Base-by-base conservation (phyloP, 1,140 invertebrate species). In the Habropoda laboriosa region DNA sequence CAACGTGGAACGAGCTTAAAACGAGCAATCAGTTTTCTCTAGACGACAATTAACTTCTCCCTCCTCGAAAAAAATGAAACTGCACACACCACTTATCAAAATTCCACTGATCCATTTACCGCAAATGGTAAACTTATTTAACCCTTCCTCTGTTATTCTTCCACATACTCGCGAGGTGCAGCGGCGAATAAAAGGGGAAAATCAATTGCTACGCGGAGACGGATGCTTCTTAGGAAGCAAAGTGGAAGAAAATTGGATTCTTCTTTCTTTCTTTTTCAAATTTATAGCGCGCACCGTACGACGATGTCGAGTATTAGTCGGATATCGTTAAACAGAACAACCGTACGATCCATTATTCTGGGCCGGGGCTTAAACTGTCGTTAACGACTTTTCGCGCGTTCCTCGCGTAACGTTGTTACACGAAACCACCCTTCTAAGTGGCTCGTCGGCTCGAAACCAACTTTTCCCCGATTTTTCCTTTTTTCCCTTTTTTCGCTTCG, bases 341-440 rank as follows among this genome's bases (percentile, higher is more conserved):
- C 68, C 35, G 49, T 74, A 81, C 73, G 68, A 81, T 73, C 82
- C 73, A 78, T 85, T 85, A 84, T 74, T 64, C 32, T 51, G 7
- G n/a, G 38, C 35, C 61, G 53, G 55, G 58, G 83, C 71, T 85
- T 82, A 85, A 78, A 82, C 70, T 71, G 83, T 75, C 79, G 83
- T 86, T 86, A 86, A 86, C 84, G 79, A 85, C 83, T 74, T 81
- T 61, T 73, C 63, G 70, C 72, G 51, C 75, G 38, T 57, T 47
- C 30, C 42, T n/a, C 70, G 42, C 80, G 35, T 51, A 40, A 42
- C 45, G 27, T 49, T 35, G 72, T 84, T 81, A 58, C 73, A 55
- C 67, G 49, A 30, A 57, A 64, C 70, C 42, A 30, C n/a, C 47
- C 82, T 51, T 67, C 67, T 42, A 79, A 82, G 45, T 53, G 49